These are phyloP conservation scores for Sisor rabdophorus DNA, from an alignment of 2,113 vertebrate genomes.

Conservation along the genomic window DNA sequence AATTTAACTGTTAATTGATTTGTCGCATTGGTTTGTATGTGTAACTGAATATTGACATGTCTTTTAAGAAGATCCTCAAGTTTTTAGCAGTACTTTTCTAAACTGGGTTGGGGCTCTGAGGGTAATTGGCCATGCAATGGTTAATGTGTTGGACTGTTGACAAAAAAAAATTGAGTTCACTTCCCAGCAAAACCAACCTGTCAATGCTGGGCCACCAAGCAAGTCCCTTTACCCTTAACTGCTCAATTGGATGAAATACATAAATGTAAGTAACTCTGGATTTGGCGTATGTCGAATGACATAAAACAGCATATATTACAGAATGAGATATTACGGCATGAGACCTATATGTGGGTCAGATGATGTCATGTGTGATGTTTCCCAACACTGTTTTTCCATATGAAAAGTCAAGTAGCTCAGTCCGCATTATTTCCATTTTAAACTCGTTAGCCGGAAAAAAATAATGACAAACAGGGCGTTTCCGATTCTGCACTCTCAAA, in stretches of 20 bases:
- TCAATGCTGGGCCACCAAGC: too few relatives aligned
- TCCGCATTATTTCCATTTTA: slow-evolving; percentile 13
- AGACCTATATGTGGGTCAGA: slow-evolving; percentile 8
- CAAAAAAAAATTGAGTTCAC: too few relatives aligned
- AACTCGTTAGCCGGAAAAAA: slow-evolving; percentile 9
- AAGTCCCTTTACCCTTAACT: too few relatives aligned
- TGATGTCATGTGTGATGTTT: slow-evolving; percentile 22
- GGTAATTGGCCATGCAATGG: too few relatives aligned
- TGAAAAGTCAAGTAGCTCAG: slow-evolving; percentile 21
- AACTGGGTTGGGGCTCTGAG: too few relatives aligned
- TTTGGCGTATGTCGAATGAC: too few relatives aligned
- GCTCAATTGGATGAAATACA: too few relatives aligned
- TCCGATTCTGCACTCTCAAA: not conserved
- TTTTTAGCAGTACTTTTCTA: not conserved
- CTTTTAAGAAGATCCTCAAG: not conserved
- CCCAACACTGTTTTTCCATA: slow-evolving; percentile 18
- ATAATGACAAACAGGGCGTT: slow-evolving; percentile 2
- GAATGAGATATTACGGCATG: not conserved
- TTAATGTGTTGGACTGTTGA: too few relatives aligned
- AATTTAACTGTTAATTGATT: not conserved
- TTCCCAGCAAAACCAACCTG: too few relatives aligned
- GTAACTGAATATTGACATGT: not conserved
- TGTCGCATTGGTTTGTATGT: not conserved
- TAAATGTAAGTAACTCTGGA: too few relatives aligned
- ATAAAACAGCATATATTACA: not conserved